phyloP scores from a whole-genome alignment of 2,888 invertebrate species.

The Cyclophora punctaria region DNA sequence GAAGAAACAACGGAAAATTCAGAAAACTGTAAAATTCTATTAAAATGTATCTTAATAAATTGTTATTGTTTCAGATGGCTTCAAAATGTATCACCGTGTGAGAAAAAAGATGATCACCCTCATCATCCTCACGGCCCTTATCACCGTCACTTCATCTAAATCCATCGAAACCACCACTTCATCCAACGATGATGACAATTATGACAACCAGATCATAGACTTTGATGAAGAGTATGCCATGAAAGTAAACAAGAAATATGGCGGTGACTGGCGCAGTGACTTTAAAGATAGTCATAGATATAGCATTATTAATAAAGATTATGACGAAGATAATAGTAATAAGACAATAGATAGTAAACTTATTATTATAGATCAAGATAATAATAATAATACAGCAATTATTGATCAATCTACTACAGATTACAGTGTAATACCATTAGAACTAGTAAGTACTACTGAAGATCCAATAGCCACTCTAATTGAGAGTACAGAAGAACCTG shows the following conservation, averaged over 20 bases:
- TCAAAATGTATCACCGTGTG: constrained; percentile 49
- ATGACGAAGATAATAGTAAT: constrained; percentile 8
- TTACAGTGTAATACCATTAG: constrained; percentile 58
- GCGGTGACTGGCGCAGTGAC: constrained; percentile 32
- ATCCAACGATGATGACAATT: constrained; percentile 33
- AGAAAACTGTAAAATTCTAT: no score
- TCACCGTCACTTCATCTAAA: constrained; percentile 29
- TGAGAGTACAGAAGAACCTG: constrained; percentile 52
- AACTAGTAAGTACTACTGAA: constrained; percentile 59
- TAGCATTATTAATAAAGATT: constrained; percentile 38
- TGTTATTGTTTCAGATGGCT: constrained; percentile 54
- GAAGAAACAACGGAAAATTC: no score
- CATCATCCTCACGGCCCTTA: constrained; percentile 23
- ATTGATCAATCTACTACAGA: constrained; percentile 41
- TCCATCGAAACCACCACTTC: constrained; percentile 30
- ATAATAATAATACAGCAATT: constrained; percentile 10
- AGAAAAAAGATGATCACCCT: constrained; percentile 58
- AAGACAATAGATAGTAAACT: constrained; percentile 24
- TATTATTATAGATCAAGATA: constrained; percentile 15
- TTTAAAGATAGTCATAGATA: constrained; percentile 55
- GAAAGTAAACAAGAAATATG: constrained; percentile 53
- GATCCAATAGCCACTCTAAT: constrained; percentile 37
- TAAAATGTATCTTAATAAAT: no score
- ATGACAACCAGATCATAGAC: constrained; percentile 60
- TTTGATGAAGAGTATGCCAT: constrained; percentile 57